Percentiles rank a stretch among this genome's conserved stretches.
Conservation (phyloP, 2,888 invertebrate species). For the Pelosia muscerda region DNA sequence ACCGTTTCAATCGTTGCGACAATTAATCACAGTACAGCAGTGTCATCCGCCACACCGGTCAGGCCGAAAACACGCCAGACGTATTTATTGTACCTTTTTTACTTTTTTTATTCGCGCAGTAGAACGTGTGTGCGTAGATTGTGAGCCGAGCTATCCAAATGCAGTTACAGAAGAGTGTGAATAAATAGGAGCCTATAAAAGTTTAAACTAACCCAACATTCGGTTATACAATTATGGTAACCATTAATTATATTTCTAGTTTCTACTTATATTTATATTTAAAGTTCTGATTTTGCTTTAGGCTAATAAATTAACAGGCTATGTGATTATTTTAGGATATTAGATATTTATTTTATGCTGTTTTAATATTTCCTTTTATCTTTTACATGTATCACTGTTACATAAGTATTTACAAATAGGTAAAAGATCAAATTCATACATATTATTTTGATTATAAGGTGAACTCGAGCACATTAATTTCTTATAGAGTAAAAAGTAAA, state of each 20-base stretch:
- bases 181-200: neutral
- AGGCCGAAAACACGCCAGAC: conserved; percentile 69
- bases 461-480: conserved; percentile 19
- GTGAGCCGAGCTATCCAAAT: neutral
- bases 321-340: too few relatives aligned
- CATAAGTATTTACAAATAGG: neutral
- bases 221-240: too few relatives aligned
- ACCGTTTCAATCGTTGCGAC: conserved; percentile 82
- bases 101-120: conserved; percentile 40
- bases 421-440: neutral
- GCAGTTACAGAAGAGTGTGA: neutral
- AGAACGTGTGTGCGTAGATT: conserved; percentile 24
- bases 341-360: too few relatives aligned
- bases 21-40: conserved; percentile 85
- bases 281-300: too few relatives aligned
- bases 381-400: too few relatives aligned
- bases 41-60: conserved; percentile 80
- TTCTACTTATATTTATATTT: too few relatives aligned
- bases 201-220: too few relatives aligned
- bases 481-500: conserved; percentile 24
- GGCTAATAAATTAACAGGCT: too few relatives aligned
- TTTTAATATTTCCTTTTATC: too few relatives aligned
- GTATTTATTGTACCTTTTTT: conserved; percentile 71
- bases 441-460: conserved; percentile 30
- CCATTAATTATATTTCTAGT: too few relatives aligned